Conservation (phyloP, 2,797 vertebrate species). For the Sebastes matsubarae region DNA sequence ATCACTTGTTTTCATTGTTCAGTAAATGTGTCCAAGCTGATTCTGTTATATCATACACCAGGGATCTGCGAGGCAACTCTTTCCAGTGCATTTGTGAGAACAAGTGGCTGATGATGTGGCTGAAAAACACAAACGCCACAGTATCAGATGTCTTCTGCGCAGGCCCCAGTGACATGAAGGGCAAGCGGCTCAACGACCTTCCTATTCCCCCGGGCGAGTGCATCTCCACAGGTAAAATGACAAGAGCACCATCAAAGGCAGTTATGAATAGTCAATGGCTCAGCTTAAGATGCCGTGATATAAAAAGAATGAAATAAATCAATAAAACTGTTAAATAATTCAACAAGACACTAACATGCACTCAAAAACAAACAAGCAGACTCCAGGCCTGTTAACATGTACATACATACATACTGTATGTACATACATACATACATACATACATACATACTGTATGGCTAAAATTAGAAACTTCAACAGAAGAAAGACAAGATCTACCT, state of each 20-base stretch:
- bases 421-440: neutral
- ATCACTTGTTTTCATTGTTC: neutral
- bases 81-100: slow-evolving; percentile 97
- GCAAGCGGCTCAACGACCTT: slow-evolving; percentile 93
- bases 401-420: neutral
- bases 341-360: neutral
- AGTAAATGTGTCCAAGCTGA: neutral
- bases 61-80: slow-evolving; percentile 95
- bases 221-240: slow-evolving; percentile 90
- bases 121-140: slow-evolving; percentile 97
- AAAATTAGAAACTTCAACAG: neutral
- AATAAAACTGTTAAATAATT: slow-evolving; percentile 51
- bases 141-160: slow-evolving; percentile 93
- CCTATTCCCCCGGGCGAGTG: slow-evolving; percentile 90
- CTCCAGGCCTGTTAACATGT: neutral
- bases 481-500: neutral
- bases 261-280: neutral
- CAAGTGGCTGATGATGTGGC: slow-evolving; percentile 97
- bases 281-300: neutral
- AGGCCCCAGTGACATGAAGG: slow-evolving; percentile 92
- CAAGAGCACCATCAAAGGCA: neutral
- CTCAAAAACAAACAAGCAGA: neutral
- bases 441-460: neutral
- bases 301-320: slow-evolving; percentile 3
- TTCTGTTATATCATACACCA: slow-evolving; percentile 48